A percentile compares a stretch with the other conserved stretches of the same genome.
These are phyloP conservation scores for Drosophila yakuba DNA, from an alignment of 1,140 invertebrate genomes.

Conservation along the genomic window DNA sequence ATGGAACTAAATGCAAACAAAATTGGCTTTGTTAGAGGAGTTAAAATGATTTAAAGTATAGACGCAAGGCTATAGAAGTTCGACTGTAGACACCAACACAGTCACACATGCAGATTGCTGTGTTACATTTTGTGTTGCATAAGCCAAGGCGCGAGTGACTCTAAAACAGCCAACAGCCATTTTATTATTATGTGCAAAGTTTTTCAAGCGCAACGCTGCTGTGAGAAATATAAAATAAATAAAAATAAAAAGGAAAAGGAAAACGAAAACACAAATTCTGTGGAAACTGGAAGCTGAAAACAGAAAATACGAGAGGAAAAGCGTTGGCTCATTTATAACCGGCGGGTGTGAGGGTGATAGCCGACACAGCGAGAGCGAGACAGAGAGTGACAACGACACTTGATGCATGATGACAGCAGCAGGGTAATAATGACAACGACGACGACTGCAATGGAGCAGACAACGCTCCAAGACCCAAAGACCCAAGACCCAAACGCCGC, in stretches of 20 bases:
- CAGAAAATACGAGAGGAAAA: constrained; percentile 55
- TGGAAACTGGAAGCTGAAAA: constrained; percentile 65
- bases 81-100: constrained; percentile 15
- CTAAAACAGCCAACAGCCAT: constrained; percentile 72
- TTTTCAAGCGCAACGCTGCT: constrained; percentile 53
- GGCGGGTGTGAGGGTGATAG: background rate
- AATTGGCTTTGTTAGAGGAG: too few relatives aligned
- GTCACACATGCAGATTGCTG: background rate
- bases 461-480: constrained; percentile 36
- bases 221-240: constrained; percentile 30
- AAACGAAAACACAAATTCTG: constrained; percentile 62
- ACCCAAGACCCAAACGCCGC: background rate
- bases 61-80: background rate
- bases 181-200: constrained; percentile 82
- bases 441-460: constrained; percentile 70
- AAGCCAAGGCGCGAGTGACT: constrained; percentile 67
- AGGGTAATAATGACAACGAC: constrained; percentile 78
- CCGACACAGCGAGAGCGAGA: background rate
- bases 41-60: too few relatives aligned
- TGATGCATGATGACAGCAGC: constrained; percentile 80
- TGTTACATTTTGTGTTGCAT: constrained; percentile 73
- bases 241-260: constrained; percentile 19
- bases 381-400: constrained; percentile 69
- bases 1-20: too few relatives aligned
- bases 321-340: constrained; percentile 55